Evolutionary conservation across 2,888 invertebrate species (phyloP), one percentile per base, ranked within the genome.

Genomic region (Cyclophora albipunctata): DNA sequence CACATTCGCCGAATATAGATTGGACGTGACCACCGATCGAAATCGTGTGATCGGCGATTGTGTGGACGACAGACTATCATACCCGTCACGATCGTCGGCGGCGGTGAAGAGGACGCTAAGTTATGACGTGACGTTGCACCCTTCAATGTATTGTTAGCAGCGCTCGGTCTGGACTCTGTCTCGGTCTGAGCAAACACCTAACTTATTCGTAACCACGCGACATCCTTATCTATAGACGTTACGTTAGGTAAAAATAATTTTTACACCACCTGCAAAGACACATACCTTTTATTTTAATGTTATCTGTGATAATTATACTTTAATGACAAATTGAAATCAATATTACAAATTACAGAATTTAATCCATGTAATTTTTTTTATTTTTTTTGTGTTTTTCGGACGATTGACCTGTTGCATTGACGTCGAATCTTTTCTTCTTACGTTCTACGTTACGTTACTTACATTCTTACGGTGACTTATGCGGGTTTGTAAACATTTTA

Each of bases 261-360:
- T 71, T 66, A 67, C 70, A 71, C 61, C 62, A 65, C 64, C 71
- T 59, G 67, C 74, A 73, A 71, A 65, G 60, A 69, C 67, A 69
- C 65, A 68, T 71, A 76, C 70, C 65, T 74, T 79, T 82, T 80
- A 81, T 80, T 82, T 83, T 81, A 78, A 80, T 71, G 72, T 84
- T 84, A 79, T 83, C 85, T 86, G 85, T 86, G 85, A 85, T 85
- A 84, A 79, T 81, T 84, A 78, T 81, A 78, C 73, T 81, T 79
- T 81, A 77, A 78, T 75, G 73, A 72, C 66, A 68, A 73, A 73
- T 74, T 69, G 63, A 69, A 70, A 67, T 71, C 71, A 34, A 43
- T 20, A 20, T 33, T 43, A 66, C 62, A 64, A 53, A 56, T 54
- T 63, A 58, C 56, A 58, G 59, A 56, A 63, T 58, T 62, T 57